phyloP scores from a whole-genome alignment of 2,888 invertebrate genomes.

The Megamerina dolium region DNA sequence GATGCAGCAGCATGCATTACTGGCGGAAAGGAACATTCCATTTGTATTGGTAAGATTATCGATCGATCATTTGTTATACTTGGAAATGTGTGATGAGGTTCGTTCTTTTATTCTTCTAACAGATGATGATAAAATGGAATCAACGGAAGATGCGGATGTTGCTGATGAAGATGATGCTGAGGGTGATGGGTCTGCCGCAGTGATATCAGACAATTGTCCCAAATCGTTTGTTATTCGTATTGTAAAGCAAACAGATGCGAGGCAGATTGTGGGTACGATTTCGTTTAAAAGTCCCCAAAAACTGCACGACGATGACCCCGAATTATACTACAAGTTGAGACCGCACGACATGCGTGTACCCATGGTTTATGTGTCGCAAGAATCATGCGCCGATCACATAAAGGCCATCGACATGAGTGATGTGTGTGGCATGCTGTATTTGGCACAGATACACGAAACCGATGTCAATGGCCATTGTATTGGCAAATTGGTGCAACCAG shows the following conservation, averaged over 20 bases:
- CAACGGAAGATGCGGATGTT: no score
- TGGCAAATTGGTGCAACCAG: constrained; percentile 60
- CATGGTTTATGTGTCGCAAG: constrained; percentile 63
- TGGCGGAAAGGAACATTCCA: constrained; percentile 27
- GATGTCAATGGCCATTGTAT: constrained; percentile 53
- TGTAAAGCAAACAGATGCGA: constrained; percentile 64
- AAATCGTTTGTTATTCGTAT: constrained; percentile 68
- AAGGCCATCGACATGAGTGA: constrained; percentile 26
- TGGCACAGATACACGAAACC: constrained; percentile 56
- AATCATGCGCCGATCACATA: constrained; percentile 54
- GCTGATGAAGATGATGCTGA: constrained; percentile 31
- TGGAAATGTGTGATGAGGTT: no score
- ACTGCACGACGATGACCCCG: constrained; percentile 54
- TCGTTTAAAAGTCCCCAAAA: constrained; percentile 41
- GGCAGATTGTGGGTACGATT: constrained; percentile 64
- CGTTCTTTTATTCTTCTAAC: no score
- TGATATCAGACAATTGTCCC: constrained; percentile 28
- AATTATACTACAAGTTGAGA: constrained; percentile 60
- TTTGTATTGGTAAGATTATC: constrained; percentile 28
- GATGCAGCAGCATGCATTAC: constrained; percentile 13
- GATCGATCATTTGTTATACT: no score
- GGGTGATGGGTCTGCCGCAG: constrained; percentile 16
- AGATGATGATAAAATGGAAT: no score
- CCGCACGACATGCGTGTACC: constrained; percentile 79
- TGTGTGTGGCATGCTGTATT: constrained; percentile 55